Percentiles rank a stretch among this genome's conserved stretches.
Evolutionary conservation across 2,888 invertebrate genomes (phyloP).

Genomic region (Microplitis manilae): DNA sequence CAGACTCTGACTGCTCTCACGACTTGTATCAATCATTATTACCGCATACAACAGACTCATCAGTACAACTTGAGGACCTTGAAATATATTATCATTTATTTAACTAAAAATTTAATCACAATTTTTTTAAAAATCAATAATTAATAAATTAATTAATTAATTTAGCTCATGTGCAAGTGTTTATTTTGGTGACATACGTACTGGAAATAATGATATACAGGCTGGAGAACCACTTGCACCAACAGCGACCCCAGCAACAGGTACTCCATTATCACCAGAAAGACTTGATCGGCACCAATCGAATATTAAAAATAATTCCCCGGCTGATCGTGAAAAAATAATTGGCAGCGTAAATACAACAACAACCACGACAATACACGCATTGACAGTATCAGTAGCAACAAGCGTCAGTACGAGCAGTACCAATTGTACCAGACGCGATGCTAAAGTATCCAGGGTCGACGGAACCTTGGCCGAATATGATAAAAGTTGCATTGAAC

Average conservation of each 20-base stretch:
- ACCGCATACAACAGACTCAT: constrained; percentile 21
- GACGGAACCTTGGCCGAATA: neutral
- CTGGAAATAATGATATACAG: constrained; percentile 48
- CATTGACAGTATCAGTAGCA: constrained; percentile 51
- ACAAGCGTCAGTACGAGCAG: constrained; percentile 37
- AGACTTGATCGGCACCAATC: constrained; percentile 20
- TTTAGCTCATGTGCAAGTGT: constrained; percentile 61
- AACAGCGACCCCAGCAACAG: constrained; percentile 35
- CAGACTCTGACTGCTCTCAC: neutral
- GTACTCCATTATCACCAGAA: constrained; percentile 11
- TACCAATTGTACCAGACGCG: neutral
- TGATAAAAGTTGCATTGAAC: neutral
- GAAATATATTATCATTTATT: constrained; percentile 20
- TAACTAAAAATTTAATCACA: constrained; percentile 16
- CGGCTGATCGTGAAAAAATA: constrained; percentile 3
- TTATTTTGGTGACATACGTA: constrained; percentile 64
- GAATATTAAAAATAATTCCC: neutral
- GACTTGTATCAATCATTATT: neutral
- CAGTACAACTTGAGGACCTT: constrained; percentile 47
- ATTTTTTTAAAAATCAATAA: too few species aligned
- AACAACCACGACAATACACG: constrained; percentile 45
- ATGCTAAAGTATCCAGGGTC: neutral
- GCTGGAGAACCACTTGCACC: constrained; percentile 55
- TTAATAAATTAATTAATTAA: neutral
- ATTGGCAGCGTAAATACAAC: constrained; percentile 11